Percentiles rank a stretch among this genome's conserved stretches.
phyloP scores from a whole-genome alignment of 53 echinoderm and acorn worm species.

The Pentamera pediparva region DNA sequence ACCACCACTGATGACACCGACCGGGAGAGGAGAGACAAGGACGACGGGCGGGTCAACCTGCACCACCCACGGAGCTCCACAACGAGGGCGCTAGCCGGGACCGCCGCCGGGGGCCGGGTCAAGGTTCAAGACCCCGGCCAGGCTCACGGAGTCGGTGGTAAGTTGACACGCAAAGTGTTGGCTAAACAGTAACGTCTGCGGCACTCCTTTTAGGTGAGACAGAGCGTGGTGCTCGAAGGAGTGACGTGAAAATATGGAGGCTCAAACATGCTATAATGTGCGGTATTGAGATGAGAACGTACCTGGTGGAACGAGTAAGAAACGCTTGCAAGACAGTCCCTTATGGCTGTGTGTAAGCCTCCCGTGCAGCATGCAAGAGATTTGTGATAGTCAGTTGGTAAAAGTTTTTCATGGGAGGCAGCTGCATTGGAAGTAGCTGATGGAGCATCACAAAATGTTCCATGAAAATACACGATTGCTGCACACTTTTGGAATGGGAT shows the following conservation, averaged over 20 bases:
- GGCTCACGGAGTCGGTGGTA: constrained; percentile 63
- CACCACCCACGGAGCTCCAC: constrained; percentile 98
- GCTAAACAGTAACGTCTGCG: constrained; percentile 1
- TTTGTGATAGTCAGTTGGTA: no score
- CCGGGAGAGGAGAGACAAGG: constrained; percentile 65
- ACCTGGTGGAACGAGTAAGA: no score
- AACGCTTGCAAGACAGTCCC: no score
- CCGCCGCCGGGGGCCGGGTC: constrained; percentile 88
- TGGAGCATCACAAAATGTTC: no score
- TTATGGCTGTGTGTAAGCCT: no score
- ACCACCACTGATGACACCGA: constrained; percentile 52
- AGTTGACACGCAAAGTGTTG: constrained; percentile 37
- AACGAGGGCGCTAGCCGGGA: constrained; percentile 89
- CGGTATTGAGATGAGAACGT: no score
- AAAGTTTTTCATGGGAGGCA: no score
- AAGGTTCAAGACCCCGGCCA: constrained; percentile 54
- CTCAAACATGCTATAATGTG: no score
- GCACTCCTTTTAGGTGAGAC: neutral
- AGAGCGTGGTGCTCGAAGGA: neutral
- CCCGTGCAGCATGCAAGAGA: no score
- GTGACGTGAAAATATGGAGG: neutral
- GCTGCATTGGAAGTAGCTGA: no score
- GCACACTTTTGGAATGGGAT: no score
- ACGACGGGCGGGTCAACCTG: constrained; percentile 58
- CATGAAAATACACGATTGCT: no score